Evolutionary conservation across 2,113 vertebrate species (phyloP).

Genomic region (Melierax canorus): DNA sequence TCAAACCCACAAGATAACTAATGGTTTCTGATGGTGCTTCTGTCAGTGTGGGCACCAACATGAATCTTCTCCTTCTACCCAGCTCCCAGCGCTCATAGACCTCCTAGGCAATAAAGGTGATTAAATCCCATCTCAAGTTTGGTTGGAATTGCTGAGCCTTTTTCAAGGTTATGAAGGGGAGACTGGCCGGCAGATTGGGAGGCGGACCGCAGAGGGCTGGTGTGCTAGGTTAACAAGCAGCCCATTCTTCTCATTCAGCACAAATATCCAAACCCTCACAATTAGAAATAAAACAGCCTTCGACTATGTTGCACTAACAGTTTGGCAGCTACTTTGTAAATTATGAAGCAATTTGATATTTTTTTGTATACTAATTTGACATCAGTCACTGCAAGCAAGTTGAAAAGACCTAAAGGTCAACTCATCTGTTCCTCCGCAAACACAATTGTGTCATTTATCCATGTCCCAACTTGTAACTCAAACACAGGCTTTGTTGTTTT

Average conservation of each 20-base stretch:
- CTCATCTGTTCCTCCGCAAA: background rate
- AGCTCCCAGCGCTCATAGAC: background rate
- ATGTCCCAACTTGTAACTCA: background rate
- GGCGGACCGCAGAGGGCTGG: background rate
- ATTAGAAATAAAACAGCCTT: background rate
- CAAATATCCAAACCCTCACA: background rate
- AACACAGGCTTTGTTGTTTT: background rate
- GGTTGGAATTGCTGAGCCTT: background rate
- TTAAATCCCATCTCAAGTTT: background rate
- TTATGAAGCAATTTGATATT: background rate
- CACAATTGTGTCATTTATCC: background rate
- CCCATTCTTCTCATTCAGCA: background rate
- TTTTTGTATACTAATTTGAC: background rate
- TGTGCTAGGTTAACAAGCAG: background rate
- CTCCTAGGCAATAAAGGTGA: background rate
- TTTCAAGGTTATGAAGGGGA: background rate
- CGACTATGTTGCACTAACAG: background rate
- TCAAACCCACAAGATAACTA: background rate
- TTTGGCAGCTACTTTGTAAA: background rate
- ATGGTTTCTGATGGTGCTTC: background rate
- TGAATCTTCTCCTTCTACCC: background rate
- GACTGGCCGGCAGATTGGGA: accelerated
- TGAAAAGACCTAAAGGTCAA: background rate
- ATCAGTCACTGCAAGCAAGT: background rate
- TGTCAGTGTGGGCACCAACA: background rate